Evolutionary conservation across 2,113 vertebrate species (phyloP).

Genomic region (Ploceus nigricollis): DNA sequence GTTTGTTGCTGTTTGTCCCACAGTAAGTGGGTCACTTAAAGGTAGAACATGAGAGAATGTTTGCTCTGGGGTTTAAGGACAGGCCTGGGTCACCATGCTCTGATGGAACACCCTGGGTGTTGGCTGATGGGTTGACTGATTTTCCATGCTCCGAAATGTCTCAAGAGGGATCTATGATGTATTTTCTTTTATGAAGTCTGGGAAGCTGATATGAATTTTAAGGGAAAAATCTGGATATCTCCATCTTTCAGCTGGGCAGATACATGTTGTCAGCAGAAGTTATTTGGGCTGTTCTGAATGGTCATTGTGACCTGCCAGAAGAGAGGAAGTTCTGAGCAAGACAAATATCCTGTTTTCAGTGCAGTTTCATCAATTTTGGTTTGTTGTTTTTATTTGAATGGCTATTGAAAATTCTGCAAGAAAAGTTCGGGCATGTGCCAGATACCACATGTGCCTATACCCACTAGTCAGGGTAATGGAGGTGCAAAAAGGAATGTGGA

Average conservation of each 20-base stretch:
- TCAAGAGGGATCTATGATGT: not conserved
- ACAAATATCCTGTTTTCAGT: not conserved
- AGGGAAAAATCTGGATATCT: not conserved
- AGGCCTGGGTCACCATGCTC: not conserved
- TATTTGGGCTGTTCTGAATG: not conserved
- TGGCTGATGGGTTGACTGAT: not conserved
- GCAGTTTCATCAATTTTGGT: not conserved
- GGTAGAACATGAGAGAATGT: not conserved
- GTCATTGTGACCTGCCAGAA: not conserved
- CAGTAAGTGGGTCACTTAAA: not conserved
- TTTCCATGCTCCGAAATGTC: not conserved
- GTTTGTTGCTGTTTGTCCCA: not conserved
- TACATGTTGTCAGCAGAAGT: accelerated
- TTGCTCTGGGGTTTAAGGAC: not conserved
- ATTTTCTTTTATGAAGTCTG: not conserved
- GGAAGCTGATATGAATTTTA: not conserved
- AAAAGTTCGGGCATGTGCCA: not conserved
- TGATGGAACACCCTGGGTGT: not conserved
- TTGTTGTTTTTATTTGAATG: not conserved
- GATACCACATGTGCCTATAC: not conserved
- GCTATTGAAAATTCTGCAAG: not conserved
- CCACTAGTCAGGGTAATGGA: not conserved
- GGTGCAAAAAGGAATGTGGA: not conserved
- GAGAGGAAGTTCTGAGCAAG: not conserved
- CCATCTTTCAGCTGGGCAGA: not conserved